phyloP scores from a whole-genome alignment of 2,113 vertebrate species.

The Bujurquina vittata region DNA sequence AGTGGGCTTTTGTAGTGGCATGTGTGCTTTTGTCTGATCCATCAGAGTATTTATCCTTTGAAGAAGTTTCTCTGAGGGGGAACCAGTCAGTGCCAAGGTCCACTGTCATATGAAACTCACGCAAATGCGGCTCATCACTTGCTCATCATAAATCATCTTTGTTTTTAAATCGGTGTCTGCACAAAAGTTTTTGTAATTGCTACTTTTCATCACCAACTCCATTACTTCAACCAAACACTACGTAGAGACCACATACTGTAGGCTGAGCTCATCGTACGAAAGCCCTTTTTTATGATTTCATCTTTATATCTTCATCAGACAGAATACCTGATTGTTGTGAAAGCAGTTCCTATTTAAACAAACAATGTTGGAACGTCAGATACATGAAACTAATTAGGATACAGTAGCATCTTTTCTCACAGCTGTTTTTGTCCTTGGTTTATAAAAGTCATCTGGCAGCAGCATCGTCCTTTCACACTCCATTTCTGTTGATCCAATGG shows the following conservation, averaged over 20 bases:
- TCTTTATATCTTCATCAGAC: conserved; percentile 7
- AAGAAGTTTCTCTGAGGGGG: conserved; percentile 45
- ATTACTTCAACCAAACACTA: conserved; percentile 29
- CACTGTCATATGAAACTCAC: conserved; percentile 33
- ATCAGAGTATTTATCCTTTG: conserved; percentile 36
- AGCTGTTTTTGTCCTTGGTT: conserved; percentile 32
- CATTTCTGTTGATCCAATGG: conserved; percentile 20
- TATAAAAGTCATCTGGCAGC: conserved; percentile 8
- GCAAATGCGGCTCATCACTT: background rate
- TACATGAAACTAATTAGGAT: background rate
- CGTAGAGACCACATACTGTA: background rate
- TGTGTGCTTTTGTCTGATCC: conserved; percentile 66
- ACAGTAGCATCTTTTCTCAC: conserved; percentile 18
- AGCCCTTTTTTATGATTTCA: accelerated
- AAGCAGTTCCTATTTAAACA: background rate
- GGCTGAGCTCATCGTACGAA: background rate
- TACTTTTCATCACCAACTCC: background rate
- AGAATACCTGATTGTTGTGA: background rate
- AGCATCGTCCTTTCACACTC: conserved; percentile 7
- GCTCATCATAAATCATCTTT: background rate
- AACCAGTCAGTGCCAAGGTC: conserved; percentile 70
- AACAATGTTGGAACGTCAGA: background rate
- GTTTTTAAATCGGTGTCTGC: conserved; percentile 8
- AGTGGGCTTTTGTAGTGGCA: conserved; percentile 73
- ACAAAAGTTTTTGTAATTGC: conserved; percentile 35